phyloP scores from a whole-genome alignment of 2,113 vertebrate species.

The Phoxinus phoxinus region DNA sequence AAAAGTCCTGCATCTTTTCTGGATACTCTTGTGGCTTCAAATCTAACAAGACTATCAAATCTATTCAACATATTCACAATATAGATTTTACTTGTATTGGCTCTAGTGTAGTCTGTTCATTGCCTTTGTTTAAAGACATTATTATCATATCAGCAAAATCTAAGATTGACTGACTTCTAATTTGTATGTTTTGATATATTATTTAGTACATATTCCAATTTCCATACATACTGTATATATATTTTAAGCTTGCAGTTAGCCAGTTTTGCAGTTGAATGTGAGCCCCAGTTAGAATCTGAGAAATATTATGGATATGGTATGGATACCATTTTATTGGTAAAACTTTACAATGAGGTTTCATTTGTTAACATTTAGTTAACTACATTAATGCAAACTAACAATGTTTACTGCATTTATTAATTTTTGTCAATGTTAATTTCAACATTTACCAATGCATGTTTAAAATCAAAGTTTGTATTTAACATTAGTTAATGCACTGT shows the following conservation, averaged over 20 bases:
- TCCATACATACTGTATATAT: not conserved
- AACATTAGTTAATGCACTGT: too few relatives aligned
- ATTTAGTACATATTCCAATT: not conserved
- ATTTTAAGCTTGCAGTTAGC: not conserved
- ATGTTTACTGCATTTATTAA: too few relatives aligned
- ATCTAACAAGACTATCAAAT: not conserved
- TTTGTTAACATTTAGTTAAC: too few relatives aligned
- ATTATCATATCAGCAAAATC: not conserved
- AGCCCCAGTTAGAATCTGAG: not conserved
- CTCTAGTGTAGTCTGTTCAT: not conserved
- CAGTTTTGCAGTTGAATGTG: not conserved
- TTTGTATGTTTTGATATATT: not conserved
- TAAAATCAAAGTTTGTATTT: too few relatives aligned
- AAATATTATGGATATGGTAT: not conserved
- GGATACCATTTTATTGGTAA: too few relatives aligned
- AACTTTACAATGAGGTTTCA: too few relatives aligned
- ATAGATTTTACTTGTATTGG: too few relatives aligned
- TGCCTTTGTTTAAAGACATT: not conserved
- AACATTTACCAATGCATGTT: too few relatives aligned
- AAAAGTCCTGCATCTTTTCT: too few relatives aligned
- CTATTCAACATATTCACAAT: not conserved
- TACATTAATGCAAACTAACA: too few relatives aligned
- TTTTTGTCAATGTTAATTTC: too few relatives aligned
- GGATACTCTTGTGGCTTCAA: not conserved
- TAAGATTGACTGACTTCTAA: not conserved